Conservation (phyloP, 2,113 vertebrate genomes). For the Mixornis gularis region DNA sequence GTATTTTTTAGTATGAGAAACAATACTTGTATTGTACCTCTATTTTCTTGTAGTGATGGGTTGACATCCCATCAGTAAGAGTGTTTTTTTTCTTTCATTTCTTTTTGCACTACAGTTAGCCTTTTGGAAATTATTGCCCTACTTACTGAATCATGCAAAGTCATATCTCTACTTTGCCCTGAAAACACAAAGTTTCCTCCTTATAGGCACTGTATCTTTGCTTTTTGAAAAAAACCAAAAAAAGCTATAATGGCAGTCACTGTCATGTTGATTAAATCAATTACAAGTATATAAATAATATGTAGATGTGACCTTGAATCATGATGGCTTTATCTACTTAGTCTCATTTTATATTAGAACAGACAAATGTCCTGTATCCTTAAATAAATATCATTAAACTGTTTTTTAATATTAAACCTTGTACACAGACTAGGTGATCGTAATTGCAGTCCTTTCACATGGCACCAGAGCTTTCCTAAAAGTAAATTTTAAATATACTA, state of each 20-base stretch:
- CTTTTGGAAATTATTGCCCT: not conserved
- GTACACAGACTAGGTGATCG: too few species aligned
- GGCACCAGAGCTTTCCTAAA: not conserved
- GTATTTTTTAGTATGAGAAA: not conserved
- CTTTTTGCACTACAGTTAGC: not conserved
- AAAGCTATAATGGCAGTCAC: not conserved
- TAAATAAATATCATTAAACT: not conserved
- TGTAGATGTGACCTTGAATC: not conserved
- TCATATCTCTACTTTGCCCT: not conserved
- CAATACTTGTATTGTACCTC: fast-evolving
- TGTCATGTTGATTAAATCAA: constrained; percentile 4
- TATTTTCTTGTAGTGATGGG: not conserved
- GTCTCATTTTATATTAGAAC: not conserved
- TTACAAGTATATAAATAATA: not conserved
- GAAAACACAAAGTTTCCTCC: not conserved
- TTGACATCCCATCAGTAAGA: not conserved
- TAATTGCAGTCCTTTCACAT: not conserved
- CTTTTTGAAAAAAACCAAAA: not conserved
- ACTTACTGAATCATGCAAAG: not conserved
- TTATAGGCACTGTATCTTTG: not conserved
- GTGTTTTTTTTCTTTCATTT: not conserved
- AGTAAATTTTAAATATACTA: not conserved
- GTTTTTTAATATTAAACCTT: not conserved
- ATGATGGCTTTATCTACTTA: not conserved
- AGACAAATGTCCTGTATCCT: not conserved